Evolutionary conservation across 2,797 vertebrate genomes (phyloP).

Genomic region (Dallia pectoralis): DNA sequence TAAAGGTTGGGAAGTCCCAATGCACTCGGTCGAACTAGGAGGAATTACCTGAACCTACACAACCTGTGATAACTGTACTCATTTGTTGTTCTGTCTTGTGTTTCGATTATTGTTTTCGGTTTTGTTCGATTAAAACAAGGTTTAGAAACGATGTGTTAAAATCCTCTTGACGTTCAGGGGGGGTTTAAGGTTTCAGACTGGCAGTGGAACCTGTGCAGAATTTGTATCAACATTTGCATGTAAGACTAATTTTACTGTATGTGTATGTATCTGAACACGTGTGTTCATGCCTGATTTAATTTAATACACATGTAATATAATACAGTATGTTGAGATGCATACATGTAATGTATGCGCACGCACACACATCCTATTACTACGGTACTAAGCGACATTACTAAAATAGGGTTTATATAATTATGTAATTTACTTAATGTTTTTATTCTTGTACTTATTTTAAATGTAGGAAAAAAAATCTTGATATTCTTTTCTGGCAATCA

Average conservation of each 20-base stretch:
- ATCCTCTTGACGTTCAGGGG: slow-evolving; percentile 16
- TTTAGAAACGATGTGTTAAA: slow-evolving; percentile 27
- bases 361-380: slow-evolving; percentile 82
- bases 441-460: slow-evolving; percentile 72
- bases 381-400: slow-evolving; percentile 89
- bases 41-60: neutral
- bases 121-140: slow-evolving; percentile 18
- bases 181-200: slow-evolving; percentile 5
- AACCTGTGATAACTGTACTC: neutral
- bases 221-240: slow-evolving; percentile 7
- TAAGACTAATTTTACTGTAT: slow-evolving; percentile 50
- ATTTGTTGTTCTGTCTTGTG: slow-evolving; percentile 5
- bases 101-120: slow-evolving; percentile 37
- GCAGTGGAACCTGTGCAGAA: neutral
- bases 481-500: slow-evolving; percentile 66
- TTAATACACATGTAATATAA: slow-evolving; percentile 14
- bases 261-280: slow-evolving; percentile 60
- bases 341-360: slow-evolving; percentile 50
- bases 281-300: slow-evolving; percentile 54
- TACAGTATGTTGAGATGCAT: neutral
- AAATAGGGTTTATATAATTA: slow-evolving; percentile 71
- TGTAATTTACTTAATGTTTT: slow-evolving; percentile 79
- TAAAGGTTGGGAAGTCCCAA: neutral
- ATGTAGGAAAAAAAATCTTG: slow-evolving; percentile 56
- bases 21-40: neutral